These are phyloP conservation scores for Bos taurus DNA, from an alignment of 2,113 vertebrate genomes.

Conservation along the genomic window ARS-UCD2.0 NC_037343.1:77604001-77604500, in stretches of 20 bases:
- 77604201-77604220: background rate
- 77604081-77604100: background rate
- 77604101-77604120: background rate
- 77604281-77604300: background rate
- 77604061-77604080: background rate
- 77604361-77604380: background rate
- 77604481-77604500: background rate
- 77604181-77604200: background rate
- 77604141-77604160: background rate
- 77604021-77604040: background rate
- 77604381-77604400: too few species aligned
- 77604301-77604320: background rate
- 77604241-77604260: background rate
- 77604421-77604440: rapidly evolving
- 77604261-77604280: background rate
- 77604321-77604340: background rate
- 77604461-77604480: rapidly evolving
- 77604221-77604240: background rate
- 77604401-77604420: rapidly evolving
- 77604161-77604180: background rate
- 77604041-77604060: background rate
- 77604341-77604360: too few species aligned
- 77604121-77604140: background rate
- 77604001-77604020: background rate
- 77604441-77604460: rapidly evolving